Percentiles rank a stretch among this genome's conserved stretches.
Conservation (phyloP, 2,113 vertebrate genomes). For the Paedocypris sp. region DNA sequence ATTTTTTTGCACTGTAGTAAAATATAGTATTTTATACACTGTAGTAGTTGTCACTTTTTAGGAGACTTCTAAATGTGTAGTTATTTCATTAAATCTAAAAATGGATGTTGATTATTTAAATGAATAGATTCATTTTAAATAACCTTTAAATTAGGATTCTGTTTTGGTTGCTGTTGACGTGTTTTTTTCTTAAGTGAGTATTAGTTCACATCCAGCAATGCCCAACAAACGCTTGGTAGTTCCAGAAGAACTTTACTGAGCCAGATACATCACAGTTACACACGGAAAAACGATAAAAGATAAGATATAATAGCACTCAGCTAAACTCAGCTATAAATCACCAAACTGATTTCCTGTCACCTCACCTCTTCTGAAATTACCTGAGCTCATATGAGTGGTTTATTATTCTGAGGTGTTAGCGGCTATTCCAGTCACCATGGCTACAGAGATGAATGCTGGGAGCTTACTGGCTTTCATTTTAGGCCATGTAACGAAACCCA, state of each 20-base stretch:
- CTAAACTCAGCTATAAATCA: slow-evolving; percentile 1
- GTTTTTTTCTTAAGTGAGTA: no score
- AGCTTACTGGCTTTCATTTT: slow-evolving; percentile 15
- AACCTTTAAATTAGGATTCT: no score
- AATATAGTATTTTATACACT: no score
- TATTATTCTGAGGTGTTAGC: slow-evolving; percentile 15
- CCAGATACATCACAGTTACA: background rate
- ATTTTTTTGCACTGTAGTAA: no score
- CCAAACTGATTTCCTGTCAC: slow-evolving; percentile 19
- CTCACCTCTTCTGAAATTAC: slow-evolving; percentile 31
- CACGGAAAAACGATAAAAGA: background rate
- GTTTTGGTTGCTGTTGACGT: no score
- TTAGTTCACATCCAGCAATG: no score
- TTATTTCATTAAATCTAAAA: no score
- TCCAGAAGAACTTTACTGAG: no score
- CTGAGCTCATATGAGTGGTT: slow-evolving; percentile 25
- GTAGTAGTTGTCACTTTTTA: no score
- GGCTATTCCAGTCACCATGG: slow-evolving; percentile 38
- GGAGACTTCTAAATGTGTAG: no score
- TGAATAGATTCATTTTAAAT: no score
- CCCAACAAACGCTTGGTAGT: background rate
- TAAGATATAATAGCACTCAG: slow-evolving; percentile 4
- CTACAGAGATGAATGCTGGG: slow-evolving; percentile 33
- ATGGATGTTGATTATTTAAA: no score
- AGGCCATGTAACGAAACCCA: slow-evolving; percentile 17